phyloP scores from a whole-genome alignment of 2,113 vertebrate species.

The Bujurquina vittata region DNA sequence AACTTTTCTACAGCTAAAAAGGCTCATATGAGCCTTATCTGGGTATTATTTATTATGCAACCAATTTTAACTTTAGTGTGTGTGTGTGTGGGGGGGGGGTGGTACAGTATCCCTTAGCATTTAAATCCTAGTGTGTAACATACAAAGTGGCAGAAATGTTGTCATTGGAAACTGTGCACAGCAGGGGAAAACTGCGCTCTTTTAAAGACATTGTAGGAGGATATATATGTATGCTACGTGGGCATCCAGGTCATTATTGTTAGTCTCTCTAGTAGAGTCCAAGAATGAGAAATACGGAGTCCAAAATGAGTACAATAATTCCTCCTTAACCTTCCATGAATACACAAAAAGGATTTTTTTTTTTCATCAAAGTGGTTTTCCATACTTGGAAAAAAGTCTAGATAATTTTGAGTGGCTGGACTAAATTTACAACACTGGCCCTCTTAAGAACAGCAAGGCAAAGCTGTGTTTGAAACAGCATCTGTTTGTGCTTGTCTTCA shows the following conservation, averaged over 20 bases:
- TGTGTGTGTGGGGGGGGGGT: too few species aligned
- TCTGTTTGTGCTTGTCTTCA: constrained; percentile 38
- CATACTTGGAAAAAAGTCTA: neutral
- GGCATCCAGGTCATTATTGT: neutral
- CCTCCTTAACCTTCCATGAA: neutral
- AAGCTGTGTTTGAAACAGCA: constrained; percentile 14
- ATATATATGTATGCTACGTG: neutral
- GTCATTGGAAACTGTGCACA: neutral
- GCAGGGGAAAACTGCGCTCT: neutral
- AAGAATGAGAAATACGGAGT: neutral
- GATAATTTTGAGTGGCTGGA: neutral
- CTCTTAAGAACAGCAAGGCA: neutral
- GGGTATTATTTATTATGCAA: too few species aligned
- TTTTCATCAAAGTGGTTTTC: neutral
- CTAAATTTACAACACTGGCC: neutral
- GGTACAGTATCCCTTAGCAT: neutral
- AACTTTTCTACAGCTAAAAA: neutral
- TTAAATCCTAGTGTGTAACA: neutral
- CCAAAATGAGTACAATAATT: neutral
- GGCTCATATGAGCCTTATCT: too few species aligned
- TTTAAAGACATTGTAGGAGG: neutral
- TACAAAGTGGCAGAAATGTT: neutral
- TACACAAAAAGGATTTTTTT: neutral
- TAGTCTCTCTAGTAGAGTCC: neutral
- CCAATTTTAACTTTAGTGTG: neutral